Evolutionary conservation across 2,113 vertebrate genomes (phyloP).

Genomic region (Menura novaehollandiae): DNA sequence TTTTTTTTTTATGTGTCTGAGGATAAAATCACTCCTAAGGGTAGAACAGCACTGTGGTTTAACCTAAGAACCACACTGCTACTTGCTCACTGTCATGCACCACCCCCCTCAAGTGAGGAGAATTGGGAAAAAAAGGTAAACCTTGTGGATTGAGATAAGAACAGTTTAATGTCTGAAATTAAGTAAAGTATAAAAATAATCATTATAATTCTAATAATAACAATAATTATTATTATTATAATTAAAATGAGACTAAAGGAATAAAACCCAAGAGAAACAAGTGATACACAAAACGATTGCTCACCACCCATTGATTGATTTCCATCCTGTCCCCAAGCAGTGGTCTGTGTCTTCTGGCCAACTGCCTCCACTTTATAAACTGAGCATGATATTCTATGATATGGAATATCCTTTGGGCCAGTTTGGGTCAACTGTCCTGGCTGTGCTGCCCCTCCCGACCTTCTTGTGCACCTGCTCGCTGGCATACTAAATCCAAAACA

Average conservation of each 20-base stretch:
- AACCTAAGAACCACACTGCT: background rate
- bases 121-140: background rate
- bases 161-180: background rate
- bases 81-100: background rate
- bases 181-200: background rate
- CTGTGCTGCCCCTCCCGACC: background rate
- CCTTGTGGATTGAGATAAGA: background rate
- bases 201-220: background rate
- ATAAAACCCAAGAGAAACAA: background rate
- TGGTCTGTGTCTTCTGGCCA: background rate
- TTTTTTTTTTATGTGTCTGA: background rate
- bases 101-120: rapidly evolving
- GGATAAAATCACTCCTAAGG: background rate
- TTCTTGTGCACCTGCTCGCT: background rate
- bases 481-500: background rate
- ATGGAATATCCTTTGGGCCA: background rate
- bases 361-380: background rate
- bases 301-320: background rate
- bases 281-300: background rate
- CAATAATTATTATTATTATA: background rate
- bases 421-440: background rate
- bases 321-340: background rate
- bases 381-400: background rate
- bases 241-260: background rate
- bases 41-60: background rate